phyloP scores from a whole-genome alignment of 2,797 vertebrate genomes.

The Hippopotamyrus pictus region DNA sequence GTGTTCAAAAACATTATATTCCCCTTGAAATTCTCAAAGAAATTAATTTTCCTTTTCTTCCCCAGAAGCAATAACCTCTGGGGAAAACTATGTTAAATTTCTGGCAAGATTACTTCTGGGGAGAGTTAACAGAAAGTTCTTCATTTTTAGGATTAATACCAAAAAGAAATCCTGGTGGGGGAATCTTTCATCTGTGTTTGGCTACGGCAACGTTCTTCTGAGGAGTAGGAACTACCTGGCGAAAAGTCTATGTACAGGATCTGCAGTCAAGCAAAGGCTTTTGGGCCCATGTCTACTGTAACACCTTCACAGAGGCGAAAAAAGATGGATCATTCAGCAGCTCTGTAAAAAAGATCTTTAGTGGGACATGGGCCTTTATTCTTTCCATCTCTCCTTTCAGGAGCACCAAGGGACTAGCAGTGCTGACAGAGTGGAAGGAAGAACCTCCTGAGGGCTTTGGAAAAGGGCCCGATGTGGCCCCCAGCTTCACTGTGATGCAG shows the following conservation, averaged over 20 bases:
- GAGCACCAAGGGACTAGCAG: not conserved
- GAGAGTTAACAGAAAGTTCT: slow-evolving; percentile 16
- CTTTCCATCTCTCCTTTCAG: not conserved
- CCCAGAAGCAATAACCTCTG: not conserved
- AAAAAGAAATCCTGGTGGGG: slow-evolving; percentile 12
- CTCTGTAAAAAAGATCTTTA: slow-evolving; percentile 53
- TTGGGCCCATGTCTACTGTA: slow-evolving; percentile 23
- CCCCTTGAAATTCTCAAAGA: not conserved
- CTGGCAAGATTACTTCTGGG: not conserved
- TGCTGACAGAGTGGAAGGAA: not conserved
- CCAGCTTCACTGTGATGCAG: not conserved
- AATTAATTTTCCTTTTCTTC: not conserved
- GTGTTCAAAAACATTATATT: not conserved
- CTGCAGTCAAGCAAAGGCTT: not conserved
- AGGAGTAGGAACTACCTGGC: not conserved
- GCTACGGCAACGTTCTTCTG: not conserved
- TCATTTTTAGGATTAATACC: slow-evolving; percentile 10
- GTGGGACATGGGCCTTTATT: slow-evolving; percentile 23
- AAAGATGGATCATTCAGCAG: slow-evolving; percentile 52
- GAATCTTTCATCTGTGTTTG: slow-evolving; percentile 16
- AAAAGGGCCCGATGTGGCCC: not conserved
- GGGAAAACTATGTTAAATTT: not conserved
- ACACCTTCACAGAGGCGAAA: slow-evolving; percentile 46
- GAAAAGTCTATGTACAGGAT: not conserved
- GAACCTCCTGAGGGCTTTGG: not conserved